Base-by-base conservation (phyloP, 37 sponge, comb jelly and placozoan species). In the Geodia barretti region DNA sequence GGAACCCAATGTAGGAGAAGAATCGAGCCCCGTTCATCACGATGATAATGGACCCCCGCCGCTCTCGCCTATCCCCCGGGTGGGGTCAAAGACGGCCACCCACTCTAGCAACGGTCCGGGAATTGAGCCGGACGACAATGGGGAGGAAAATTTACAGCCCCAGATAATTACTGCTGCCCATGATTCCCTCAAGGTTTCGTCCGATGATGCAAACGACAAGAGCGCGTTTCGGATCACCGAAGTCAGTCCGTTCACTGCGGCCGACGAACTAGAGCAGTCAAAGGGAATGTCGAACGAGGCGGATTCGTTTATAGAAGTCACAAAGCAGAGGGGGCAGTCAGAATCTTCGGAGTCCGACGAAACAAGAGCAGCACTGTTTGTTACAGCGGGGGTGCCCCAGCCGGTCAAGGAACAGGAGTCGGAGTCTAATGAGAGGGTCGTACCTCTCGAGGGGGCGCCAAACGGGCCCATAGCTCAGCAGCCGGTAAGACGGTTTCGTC, bases 141-240 rank as follows among this genome's bases (percentile, higher is more conserved):
- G 64, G 64, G 64, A 62, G 64, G 9, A n/a, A 62, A 62, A 28
- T 2, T 62, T 5, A 62, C 3, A 28, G n/a, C n/a, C n/a, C n/a
- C n/a, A n/a, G n/a, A n/a, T n/a, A n/a, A n/a, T n/a, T n/a, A n/a
- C n/a, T n/a, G n/a, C n/a, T n/a, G n/a, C n/a, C n/a, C n/a, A n/a
- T n/a, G n/a, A n/a, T n/a, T n/a, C n/a, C n/a, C n/a, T n/a, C n/a
- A n/a, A n/a, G n/a, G n/a, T n/a, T n/a, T n/a, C n/a, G n/a, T n/a
- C n/a, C n/a, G n/a, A n/a, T n/a, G 73, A 65, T 14, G 64, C 63
- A 41, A 62, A 74, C 28, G 64, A 63, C 23, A 62, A 40, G 29
- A 86, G 87, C 74, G 87, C 80, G 20, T 86, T 86, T 80, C 76
- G 75, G 43, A 86, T 86, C 24, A 86, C 76, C 17, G 74, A 81